Evolutionary conservation across 2,888 invertebrate genomes (phyloP).

Genomic region (Drosophila recens): DNA sequence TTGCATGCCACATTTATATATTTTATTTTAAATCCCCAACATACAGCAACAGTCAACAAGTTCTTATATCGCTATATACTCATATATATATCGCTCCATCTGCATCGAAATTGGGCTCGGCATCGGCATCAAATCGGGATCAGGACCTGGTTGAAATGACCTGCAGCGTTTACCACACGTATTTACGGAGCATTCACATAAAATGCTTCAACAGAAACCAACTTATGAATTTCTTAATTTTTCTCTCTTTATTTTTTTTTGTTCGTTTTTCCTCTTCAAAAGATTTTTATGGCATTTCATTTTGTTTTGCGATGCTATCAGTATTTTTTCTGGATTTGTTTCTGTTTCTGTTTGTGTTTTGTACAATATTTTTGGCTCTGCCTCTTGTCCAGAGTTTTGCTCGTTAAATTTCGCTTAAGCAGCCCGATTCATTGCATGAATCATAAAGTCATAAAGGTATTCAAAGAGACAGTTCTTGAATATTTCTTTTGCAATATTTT

Average conservation of each 20-base stretch:
- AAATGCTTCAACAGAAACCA: constrained; percentile 71
- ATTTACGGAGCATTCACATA: constrained; percentile 34
- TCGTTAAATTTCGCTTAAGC: constrained; percentile 55
- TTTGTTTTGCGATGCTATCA: constrained; percentile 68
- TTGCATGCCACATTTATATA: constrained; percentile 21
- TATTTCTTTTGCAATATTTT: constrained; percentile 11
- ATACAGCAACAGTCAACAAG: constrained; percentile 47
- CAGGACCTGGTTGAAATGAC: constrained; percentile 23
- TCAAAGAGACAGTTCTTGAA: constrained; percentile 20
- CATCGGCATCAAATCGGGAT: constrained; percentile 36
- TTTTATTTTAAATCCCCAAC: constrained; percentile 14
- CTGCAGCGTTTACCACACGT: constrained; percentile 39
- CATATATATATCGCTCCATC: constrained; percentile 26
- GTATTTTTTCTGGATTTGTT: constrained; percentile 43
- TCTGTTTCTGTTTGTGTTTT: constrained; percentile 24
- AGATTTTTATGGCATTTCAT: constrained; percentile 66
- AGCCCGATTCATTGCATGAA: constrained; percentile 58
- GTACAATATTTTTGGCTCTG: constrained; percentile 10
- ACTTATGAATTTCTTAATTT: constrained; percentile 72
- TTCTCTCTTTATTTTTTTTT: constrained; percentile 10
- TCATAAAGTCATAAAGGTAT: constrained; percentile 61
- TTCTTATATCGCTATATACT: constrained; percentile 22
- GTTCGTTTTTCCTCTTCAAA: constrained; percentile 9
- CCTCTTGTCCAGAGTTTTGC: constrained; percentile 41
- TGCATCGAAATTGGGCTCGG: constrained; percentile 17